Base-by-base conservation (phyloP, 2,113 vertebrate species). In the Calyptommatus sinebrachiatus region DNA sequence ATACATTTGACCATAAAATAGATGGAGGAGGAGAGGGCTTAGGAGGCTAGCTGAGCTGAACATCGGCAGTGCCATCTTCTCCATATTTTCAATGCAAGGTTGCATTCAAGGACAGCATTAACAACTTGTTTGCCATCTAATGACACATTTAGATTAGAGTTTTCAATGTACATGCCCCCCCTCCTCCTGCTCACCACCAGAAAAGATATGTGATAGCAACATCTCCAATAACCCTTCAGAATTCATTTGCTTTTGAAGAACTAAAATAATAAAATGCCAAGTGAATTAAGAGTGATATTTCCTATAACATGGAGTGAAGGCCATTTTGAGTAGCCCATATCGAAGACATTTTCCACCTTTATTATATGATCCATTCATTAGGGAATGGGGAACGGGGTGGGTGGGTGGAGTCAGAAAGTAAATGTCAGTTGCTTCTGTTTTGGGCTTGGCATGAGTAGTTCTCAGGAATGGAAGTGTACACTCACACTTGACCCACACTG, bases 191-290 rank as follows among this genome's bases (percentile, higher is more conserved):
- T 92, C 88, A 86, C 89, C 89, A 71, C 74, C 71, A 90, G 88
- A 92, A 93, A 92, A 93, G 87, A 90, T 84, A 21, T 63, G 88
- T 92, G 89, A 94, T 91, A 91, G 60, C 78, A 90, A 90, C 92
- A 83, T 85, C 78, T 82, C 84, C 85, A 82, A 86, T 91, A 94
- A 92, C 90, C 91, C 92, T 94, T 93, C 92, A 93, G 81, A 91
- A 93, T 91, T 90, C 85, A 91, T 94, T 95, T 94, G 90, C 92
- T 93, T 73, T 92, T 87, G 84, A 85, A 90, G 85, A 92, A 88
- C 57, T 80, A 88, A 92, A 94, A 94, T 94, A 94, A 94, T 92
- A 88, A 94, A 92, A 92, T 91, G 89, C 87, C 93, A 94, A 91
- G 91, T 0, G 2, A 94, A 93, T 95, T 95, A 94, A 93, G 87